Conservation (phyloP, 35 echinoderm and acorn worm species). For the Ptychodera flava region DNA sequence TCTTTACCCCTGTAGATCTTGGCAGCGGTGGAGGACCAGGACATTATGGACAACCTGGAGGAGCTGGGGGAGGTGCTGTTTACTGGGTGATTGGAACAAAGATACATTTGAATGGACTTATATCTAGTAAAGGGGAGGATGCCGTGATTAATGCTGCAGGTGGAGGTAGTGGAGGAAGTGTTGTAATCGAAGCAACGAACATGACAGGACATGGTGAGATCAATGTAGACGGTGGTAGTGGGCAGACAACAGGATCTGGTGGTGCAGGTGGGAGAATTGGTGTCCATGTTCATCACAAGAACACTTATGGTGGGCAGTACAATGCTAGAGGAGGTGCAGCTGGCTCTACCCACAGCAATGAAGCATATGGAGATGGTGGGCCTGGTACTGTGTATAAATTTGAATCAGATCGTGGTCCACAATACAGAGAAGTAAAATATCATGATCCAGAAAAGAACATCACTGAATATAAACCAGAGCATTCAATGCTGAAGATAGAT, state of each 20-base stretch:
- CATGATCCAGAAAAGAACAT: conserved; percentile 51
- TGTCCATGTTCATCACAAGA: conserved; percentile 75
- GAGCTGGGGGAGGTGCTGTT: conserved; percentile 60
- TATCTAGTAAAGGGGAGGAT: conserved; percentile 44
- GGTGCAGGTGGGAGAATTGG: conserved; percentile 82
- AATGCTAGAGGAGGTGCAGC: conserved; percentile 39
- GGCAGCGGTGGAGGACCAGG: conserved; percentile 80
- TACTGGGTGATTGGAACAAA: conserved; percentile 64
- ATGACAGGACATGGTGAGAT: conserved; percentile 85
- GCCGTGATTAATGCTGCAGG: conserved; percentile 33
- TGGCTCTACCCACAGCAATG: neutral
- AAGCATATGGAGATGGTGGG: conserved; percentile 53
- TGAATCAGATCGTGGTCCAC: conserved; percentile 75
- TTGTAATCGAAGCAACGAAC: conserved; percentile 75
- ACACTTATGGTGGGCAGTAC: conserved; percentile 72
- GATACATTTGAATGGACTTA: conserved; percentile 74
- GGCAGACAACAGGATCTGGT: conserved; percentile 35
- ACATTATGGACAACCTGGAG: conserved; percentile 29
- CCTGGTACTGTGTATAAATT: conserved; percentile 90
- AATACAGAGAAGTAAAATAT: conserved; percentile 92
- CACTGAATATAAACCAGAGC: conserved; percentile 78
- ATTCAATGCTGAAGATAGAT: conserved; percentile 70
- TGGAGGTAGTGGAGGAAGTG: conserved; percentile 79
- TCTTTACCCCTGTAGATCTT: conserved; percentile 43
- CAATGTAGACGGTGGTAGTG: conserved; percentile 53